A percentile compares a stretch with the other conserved stretches of the same genome.
Conservation (phyloP, 2,888 invertebrate species). For the Scrobipalpa atriplicella region DNA sequence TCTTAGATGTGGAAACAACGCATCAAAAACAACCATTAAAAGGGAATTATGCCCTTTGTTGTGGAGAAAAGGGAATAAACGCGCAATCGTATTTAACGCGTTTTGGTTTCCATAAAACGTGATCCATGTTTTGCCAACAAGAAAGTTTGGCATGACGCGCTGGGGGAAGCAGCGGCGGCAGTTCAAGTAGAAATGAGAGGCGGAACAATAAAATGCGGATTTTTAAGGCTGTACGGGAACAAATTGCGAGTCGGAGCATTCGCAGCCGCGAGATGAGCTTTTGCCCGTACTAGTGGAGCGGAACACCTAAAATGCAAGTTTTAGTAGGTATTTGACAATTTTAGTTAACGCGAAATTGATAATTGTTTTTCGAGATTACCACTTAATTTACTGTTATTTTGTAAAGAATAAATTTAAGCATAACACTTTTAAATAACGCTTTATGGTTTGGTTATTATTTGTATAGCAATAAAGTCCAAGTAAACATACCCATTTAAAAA, state of each 20-base stretch:
- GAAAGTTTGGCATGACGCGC: slow-evolving; percentile 44
- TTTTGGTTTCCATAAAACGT: slow-evolving; percentile 39
- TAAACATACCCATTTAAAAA: too few relatives aligned
- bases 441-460: too few relatives aligned
- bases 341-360: neutral
- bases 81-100: slow-evolving; percentile 37
- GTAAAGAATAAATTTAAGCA: too few relatives aligned
- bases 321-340: neutral
- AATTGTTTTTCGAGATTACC: too few relatives aligned
- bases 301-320: neutral
- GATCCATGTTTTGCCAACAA: slow-evolving; percentile 42
- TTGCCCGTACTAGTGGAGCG: slow-evolving; percentile 53
- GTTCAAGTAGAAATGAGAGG: slow-evolving; percentile 70
- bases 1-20: neutral
- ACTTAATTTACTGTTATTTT: too few relatives aligned
- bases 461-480: too few relatives aligned
- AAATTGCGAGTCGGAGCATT: slow-evolving; percentile 71
- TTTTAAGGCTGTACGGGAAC: slow-evolving; percentile 77
- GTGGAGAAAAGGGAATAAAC: slow-evolving; percentile 24
- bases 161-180: slow-evolving; percentile 58
- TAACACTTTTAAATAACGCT: too few relatives aligned
- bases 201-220: slow-evolving; percentile 78
- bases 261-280: slow-evolving; percentile 64
- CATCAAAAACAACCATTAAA: slow-evolving; percentile 18
- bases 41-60: slow-evolving; percentile 17